Base-by-base conservation (phyloP, 2,797 vertebrate species). In the Sebastes vulpes region DNA sequence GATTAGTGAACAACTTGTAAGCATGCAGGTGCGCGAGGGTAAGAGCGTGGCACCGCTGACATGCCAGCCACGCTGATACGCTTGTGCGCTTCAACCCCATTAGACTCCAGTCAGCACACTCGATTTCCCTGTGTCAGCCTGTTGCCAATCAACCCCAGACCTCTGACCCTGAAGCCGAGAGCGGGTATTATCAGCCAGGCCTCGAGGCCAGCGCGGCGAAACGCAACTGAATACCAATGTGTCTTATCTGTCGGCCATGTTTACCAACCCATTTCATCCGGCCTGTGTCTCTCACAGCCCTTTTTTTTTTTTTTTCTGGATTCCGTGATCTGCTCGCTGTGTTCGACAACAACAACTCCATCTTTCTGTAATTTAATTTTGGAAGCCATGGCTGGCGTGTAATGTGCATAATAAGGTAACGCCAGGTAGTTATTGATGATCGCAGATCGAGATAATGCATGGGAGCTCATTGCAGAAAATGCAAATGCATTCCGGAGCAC, bases 191-290 rank as follows among this genome's bases (percentile, higher is more conserved):
- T 90, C 89, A 90, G 80, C 71, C 72, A 14, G 82, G 81, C 77
- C 82, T 72, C 0, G 46, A 77, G 86, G 84, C 84, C 65, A 21
- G 71, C 3, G 2, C n/a, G 58, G 63, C 4, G 11, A 38, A 67
- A 85, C 35, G 75, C 86, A 63, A 88, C 82, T 61, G 94, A 94
- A 95, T 94, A 92, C 92, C 81, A 90, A 94, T 93, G 82, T 48
- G 66, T 79, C 82, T 91, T 89, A 90, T 90, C 91, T 84, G 85
- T 65, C 77, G 23, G 72, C 82, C 79, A 72, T 83, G 71, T 90
- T 90, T 91, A 89, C 77, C 79, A 63, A 76, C 50, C 71, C 38
- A 32, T 81, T 89, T 65, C 83, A 74, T 81, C 72, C 85, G 60
- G 74, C 56, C 53, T 65, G 65, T 14, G 50, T 69, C 65, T 65